These are phyloP conservation scores for Pseudomyrmex gracilis DNA, from an alignment of 1,140 invertebrate genomes.

Conservation along the genomic window DNA sequence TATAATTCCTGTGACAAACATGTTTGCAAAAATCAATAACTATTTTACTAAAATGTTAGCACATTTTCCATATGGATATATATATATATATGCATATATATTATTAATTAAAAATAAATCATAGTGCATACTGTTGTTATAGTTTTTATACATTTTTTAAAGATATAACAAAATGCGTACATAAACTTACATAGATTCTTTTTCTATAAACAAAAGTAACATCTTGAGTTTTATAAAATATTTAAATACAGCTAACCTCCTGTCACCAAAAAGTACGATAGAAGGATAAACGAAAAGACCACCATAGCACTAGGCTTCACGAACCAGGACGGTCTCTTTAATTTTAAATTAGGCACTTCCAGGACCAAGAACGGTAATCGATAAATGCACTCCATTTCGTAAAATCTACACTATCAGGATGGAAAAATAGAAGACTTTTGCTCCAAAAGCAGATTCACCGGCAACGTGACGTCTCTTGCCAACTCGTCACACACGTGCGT, in stretches of 20 bases:
- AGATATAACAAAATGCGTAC: no score
- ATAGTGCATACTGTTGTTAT: no score
- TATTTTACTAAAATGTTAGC: conserved; percentile 30
- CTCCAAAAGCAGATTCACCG: background rate
- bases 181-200: no score
- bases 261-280: conserved; percentile 99
- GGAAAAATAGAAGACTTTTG: conserved; percentile 43
- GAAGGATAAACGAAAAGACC: conserved; percentile 94
- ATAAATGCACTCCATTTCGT: conserved; percentile 91
- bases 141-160: no score
- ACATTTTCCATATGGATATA: conserved; percentile 2
- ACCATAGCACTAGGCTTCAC: conserved; percentile 97
- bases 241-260: conserved; percentile 90
- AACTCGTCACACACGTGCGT: conserved; percentile 2
- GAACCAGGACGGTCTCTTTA: conserved; percentile 96
- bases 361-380: conserved; percentile 93
- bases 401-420: conserved; percentile 38
- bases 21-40: conserved; percentile 27
- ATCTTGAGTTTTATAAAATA: no score
- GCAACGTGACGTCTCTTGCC: conserved; percentile 3
- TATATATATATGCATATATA: background rate
- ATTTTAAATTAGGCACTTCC: conserved; percentile 96
- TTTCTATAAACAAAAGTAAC: no score
- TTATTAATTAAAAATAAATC: no score
- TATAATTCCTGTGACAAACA: conserved; percentile 93